Conservation (phyloP, 2,113 vertebrate genomes). For the Lagenorhynchus albirostris region DNA sequence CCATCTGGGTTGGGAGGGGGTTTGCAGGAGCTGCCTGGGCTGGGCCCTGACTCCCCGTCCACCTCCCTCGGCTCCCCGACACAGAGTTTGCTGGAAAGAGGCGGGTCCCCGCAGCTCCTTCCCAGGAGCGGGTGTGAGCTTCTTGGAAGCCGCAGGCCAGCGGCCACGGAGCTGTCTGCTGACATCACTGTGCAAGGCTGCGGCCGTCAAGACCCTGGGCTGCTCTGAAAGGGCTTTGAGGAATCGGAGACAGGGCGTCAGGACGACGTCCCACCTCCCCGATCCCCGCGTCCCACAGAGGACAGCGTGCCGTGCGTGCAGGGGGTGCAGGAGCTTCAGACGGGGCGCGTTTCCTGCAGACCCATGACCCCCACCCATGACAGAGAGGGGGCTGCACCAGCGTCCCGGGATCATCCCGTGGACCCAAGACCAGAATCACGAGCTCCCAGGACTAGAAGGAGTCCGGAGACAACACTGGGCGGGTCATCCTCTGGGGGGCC, state of each 20-base stretch:
- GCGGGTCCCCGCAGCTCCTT: neutral
- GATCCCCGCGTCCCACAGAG: fast-evolving
- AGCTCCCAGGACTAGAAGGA: neutral
- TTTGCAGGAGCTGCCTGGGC: neutral
- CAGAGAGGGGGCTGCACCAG: neutral
- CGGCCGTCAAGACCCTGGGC: neutral
- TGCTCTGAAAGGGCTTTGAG: neutral
- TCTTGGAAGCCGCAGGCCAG: neutral
- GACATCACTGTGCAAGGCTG: neutral
- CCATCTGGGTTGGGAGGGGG: neutral
- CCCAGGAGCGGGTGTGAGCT: neutral
- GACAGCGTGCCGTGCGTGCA: neutral
- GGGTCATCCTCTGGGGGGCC: neutral
- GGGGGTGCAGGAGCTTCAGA: neutral
- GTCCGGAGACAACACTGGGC: neutral
- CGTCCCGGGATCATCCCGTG: neutral
- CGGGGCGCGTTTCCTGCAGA: neutral
- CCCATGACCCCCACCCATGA: neutral
- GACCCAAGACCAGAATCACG: neutral
- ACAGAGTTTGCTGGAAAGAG: neutral
- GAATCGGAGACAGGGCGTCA: neutral
- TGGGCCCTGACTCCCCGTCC: neutral
- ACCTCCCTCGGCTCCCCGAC: no score
- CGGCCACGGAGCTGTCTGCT: neutral
- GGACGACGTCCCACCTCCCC: neutral